Percentiles rank a stretch among this genome's conserved stretches.
These are phyloP conservation scores for Temnothorax rugatulus DNA, from an alignment of 2,888 invertebrate species.

Conservation along the genomic window DNA sequence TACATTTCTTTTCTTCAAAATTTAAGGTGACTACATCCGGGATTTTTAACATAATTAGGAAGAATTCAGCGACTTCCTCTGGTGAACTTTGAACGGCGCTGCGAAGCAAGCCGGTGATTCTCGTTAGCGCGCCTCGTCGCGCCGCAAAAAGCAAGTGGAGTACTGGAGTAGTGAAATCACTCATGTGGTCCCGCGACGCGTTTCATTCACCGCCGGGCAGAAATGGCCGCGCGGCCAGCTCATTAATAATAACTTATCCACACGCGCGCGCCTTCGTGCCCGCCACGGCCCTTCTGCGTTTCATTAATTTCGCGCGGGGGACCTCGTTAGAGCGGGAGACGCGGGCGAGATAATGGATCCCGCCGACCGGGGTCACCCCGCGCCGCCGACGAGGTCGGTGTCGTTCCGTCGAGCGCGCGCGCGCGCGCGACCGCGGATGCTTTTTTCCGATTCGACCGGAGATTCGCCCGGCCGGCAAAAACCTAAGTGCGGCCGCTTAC, in stretches of 20 bases:
- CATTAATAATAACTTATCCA: constrained; percentile 59
- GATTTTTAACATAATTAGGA: constrained; percentile 1
- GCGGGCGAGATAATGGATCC: constrained; percentile 66
- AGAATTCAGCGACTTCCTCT: constrained; percentile 13
- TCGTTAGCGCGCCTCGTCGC: constrained; percentile 53
- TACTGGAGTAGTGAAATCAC: constrained; percentile 50
- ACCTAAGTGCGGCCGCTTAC: constrained; percentile 70
- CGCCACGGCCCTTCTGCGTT: constrained; percentile 50
- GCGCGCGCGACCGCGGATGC: constrained; percentile 53
- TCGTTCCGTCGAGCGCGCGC: constrained; percentile 44
- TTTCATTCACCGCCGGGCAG: constrained; percentile 56
- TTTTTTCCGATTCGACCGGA: constrained; percentile 59
- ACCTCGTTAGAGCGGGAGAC: constrained; percentile 37
- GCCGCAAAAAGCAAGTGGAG: constrained; percentile 51
- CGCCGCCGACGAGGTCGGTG: constrained; percentile 28
- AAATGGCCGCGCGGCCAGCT: constrained; percentile 46
- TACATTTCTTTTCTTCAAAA: not conserved
- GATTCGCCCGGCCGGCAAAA: constrained; percentile 63
- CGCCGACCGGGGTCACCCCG: constrained; percentile 57
- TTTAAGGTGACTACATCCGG: not conserved
- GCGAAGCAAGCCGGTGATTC: constrained; percentile 41
- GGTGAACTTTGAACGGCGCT: constrained; percentile 20
- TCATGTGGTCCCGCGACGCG: constrained; percentile 51
- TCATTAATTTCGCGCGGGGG: constrained; percentile 56
- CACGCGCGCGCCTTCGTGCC: constrained; percentile 46